These are phyloP conservation scores for Gadus macrocephalus DNA, from an alignment of 2,113 vertebrate genomes.

Conservation along the genomic window DNA sequence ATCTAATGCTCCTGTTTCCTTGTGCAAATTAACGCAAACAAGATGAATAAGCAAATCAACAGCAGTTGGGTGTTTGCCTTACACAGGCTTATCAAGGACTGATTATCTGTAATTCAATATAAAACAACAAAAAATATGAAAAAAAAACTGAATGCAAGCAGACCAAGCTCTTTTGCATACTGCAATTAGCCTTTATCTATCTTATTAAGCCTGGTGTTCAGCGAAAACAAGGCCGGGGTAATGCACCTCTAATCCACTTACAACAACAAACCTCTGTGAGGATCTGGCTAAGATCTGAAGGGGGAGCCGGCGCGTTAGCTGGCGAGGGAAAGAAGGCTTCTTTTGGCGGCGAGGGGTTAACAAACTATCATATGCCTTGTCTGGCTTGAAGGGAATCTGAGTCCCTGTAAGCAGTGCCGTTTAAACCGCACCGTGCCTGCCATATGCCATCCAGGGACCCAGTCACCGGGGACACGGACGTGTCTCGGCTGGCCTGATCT, in stretches of 20 bases:
- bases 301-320: constrained; percentile 53
- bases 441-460: constrained; percentile 72
- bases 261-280: constrained; percentile 60
- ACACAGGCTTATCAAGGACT: constrained; percentile 57
- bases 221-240: constrained; percentile 57
- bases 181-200: constrained; percentile 66
- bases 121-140: constrained; percentile 31
- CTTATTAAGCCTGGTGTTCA: constrained; percentile 68
- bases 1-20: constrained; percentile 41
- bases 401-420: constrained; percentile 61
- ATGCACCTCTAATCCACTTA: constrained; percentile 71
- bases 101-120: constrained; percentile 64
- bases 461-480: constrained; percentile 70
- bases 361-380: constrained; percentile 67
- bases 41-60: constrained; percentile 42
- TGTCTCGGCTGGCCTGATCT: constrained; percentile 74
- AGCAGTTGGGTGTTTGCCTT: constrained; percentile 54
- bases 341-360: constrained; percentile 61
- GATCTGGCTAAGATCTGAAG: constrained; percentile 57
- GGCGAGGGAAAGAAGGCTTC: constrained; percentile 52
- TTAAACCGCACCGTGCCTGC: constrained; percentile 64
- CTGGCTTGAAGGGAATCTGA: constrained; percentile 68
- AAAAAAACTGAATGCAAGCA: constrained; percentile 41
- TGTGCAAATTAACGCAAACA: constrained; percentile 31
- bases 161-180: constrained; percentile 64